These are phyloP conservation scores for Drosophila ironensis DNA, from an alignment of 1,140 invertebrate genomes.

Conservation along the genomic window DNA sequence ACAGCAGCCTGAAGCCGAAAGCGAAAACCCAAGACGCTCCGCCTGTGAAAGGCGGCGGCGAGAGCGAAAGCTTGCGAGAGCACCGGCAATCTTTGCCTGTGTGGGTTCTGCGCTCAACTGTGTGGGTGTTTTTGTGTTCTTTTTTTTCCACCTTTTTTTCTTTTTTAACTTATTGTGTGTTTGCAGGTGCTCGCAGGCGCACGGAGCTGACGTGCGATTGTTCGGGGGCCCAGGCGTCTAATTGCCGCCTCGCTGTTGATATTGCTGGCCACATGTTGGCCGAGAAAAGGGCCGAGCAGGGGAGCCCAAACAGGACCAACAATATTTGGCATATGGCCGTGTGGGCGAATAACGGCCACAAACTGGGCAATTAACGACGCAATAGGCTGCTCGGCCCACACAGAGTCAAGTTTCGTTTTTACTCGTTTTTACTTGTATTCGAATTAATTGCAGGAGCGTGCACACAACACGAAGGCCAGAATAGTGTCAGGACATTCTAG, in stretches of 20 bases:
- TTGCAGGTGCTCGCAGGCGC: slow-evolving; percentile 50
- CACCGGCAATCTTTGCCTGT: slow-evolving; percentile 35
- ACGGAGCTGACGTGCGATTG: slow-evolving; percentile 51
- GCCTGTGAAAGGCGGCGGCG: neutral
- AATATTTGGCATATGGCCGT: slow-evolving; percentile 31
- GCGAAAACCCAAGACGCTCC: slow-evolving; percentile 19
- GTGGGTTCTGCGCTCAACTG: slow-evolving; percentile 3
- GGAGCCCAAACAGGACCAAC: slow-evolving; percentile 2
- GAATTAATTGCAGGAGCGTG: slow-evolving; percentile 15
- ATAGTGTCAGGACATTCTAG: slow-evolving; percentile 5
- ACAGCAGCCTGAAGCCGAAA: slow-evolving; percentile 58
- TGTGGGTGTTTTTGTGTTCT: neutral
- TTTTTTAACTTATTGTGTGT: slow-evolving; percentile 20
- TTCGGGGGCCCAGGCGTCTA: slow-evolving; percentile 37
- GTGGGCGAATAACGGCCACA: neutral
- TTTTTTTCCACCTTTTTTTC: too few relatives aligned
- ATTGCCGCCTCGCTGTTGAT: slow-evolving; percentile 54
- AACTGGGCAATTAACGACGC: slow-evolving; percentile 47
- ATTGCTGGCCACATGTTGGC: slow-evolving; percentile 52
- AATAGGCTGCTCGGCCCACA: slow-evolving; percentile 35
- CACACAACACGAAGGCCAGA: slow-evolving; percentile 16
- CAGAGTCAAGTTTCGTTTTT: slow-evolving; percentile 7
- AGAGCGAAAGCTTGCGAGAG: slow-evolving; percentile 37
- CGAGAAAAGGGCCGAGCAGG: neutral
- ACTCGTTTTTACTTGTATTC: too few relatives aligned